Conservation (phyloP, 2,888 invertebrate genomes). For the Falcaria lacertinaria region DNA sequence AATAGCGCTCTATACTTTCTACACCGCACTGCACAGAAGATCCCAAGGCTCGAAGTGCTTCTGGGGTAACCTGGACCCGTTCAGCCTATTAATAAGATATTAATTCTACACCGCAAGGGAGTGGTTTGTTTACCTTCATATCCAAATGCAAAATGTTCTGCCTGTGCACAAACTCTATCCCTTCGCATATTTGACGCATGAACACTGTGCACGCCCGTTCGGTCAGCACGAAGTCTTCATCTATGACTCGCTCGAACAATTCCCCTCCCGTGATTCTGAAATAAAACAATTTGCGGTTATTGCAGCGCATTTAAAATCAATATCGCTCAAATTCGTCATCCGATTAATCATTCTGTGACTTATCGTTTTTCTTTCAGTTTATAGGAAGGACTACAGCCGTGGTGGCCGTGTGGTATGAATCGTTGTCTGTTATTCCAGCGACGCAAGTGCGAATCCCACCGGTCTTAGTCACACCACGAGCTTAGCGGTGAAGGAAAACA, state of each 20-base stretch:
- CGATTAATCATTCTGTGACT: not conserved
- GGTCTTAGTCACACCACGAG: too few relatives aligned
- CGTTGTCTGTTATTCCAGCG: too few relatives aligned
- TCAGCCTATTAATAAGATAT: too few relatives aligned
- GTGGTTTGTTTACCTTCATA: slow-evolving; percentile 94
- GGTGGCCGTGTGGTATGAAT: too few relatives aligned
- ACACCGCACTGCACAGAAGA: too few relatives aligned
- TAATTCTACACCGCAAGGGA: too few relatives aligned
- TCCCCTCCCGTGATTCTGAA: slow-evolving; percentile 98
- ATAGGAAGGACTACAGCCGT: too few relatives aligned
- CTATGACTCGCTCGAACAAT: slow-evolving; percentile 98
- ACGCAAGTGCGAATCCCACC: too few relatives aligned
- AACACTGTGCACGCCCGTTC: slow-evolving; percentile 98
- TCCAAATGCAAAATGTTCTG: slow-evolving; percentile 98
- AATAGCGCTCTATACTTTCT: too few relatives aligned
- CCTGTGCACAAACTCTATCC: slow-evolving; percentile 97
- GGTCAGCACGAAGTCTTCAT: slow-evolving; percentile 98
- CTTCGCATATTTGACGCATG: slow-evolving; percentile 98
- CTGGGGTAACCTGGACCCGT: too few relatives aligned
- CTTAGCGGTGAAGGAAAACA: too few relatives aligned
- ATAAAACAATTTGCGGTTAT: not conserved
- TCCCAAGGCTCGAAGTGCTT: too few relatives aligned
- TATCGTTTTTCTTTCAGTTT: not conserved
- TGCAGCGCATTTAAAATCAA: not conserved
- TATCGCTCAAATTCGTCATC: not conserved